Conservation (phyloP, 2,888 invertebrate genomes). For the Ferdinandea cuprea region DNA sequence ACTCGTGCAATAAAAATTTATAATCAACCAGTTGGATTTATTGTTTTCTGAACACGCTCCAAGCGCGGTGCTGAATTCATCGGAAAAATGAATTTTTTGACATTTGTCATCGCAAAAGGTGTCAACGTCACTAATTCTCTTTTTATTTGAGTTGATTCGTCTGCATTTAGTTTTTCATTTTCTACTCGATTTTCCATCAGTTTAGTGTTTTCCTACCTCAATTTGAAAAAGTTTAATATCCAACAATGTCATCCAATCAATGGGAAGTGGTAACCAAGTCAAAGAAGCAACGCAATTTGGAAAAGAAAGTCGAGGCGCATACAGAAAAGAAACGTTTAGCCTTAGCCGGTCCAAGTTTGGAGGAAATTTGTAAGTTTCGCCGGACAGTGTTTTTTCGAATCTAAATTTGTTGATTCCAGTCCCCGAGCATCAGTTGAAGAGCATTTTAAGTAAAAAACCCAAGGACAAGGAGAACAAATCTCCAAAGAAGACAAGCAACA, state of each 20-base stretch:
- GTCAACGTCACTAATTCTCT: conserved; percentile 68
- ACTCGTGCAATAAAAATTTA: conserved; percentile 21
- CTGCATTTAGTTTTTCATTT: conserved; percentile 50
- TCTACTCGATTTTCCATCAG: conserved; percentile 25
- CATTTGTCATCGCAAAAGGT: conserved; percentile 60
- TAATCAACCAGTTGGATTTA: conserved; percentile 19
- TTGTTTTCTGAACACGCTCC: conserved; percentile 38
- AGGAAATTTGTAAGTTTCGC: conserved; percentile 88
- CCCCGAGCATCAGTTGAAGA: conserved; percentile 87
- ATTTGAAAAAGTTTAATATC: conserved; percentile 32
- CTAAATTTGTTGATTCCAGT: conserved; percentile 83
- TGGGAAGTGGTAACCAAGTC: conserved; percentile 90
- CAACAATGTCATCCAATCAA: conserved; percentile 84
- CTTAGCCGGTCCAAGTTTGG: conserved; percentile 88
- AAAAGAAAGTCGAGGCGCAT: conserved; percentile 83
- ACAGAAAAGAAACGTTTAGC: conserved; percentile 84
- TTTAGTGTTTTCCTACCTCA: conserved; percentile 31
- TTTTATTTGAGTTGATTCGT: conserved; percentile 33
- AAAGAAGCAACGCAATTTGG: conserved; percentile 85
- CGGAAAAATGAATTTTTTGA: conserved; percentile 33
- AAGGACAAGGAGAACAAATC: conserved; percentile 84
- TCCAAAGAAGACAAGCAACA: conserved; percentile 68
- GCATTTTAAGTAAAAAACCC: conserved; percentile 86
- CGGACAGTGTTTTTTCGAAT: neutral
- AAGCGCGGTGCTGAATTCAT: conserved; percentile 51